Evolutionary conservation across 2,888 invertebrate genomes (phyloP).

Genomic region (Ptychoptera albimana): DNA sequence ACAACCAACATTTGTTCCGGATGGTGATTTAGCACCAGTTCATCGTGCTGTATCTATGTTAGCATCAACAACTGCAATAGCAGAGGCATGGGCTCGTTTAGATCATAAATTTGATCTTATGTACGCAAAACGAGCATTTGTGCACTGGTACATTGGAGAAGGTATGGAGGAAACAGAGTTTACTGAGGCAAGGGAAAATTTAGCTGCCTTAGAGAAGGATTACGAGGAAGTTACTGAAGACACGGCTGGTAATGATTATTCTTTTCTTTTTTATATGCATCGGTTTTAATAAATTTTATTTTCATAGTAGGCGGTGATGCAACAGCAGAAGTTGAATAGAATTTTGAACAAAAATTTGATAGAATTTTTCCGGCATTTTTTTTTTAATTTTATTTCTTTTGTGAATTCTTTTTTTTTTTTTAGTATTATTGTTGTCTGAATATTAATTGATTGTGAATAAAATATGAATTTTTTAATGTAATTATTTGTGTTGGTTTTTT

Average conservation of each 20-base stretch:
- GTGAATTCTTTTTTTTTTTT: too few species aligned
- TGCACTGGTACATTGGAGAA: slow-evolving; percentile 66
- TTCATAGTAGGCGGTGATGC: too few species aligned
- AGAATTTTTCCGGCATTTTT: too few species aligned
- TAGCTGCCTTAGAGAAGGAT: slow-evolving; percentile 22
- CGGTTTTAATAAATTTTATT: too few species aligned
- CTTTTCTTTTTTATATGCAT: background rate
- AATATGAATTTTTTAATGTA: too few species aligned
- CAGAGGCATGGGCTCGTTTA: slow-evolving; percentile 76
- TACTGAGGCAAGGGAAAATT: slow-evolving; percentile 27
- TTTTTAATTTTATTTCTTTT: too few species aligned
- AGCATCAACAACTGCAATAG: slow-evolving; percentile 79
- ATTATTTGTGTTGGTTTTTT: too few species aligned
- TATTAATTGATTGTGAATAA: too few species aligned
- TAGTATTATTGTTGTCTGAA: too few species aligned
- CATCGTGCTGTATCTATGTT: slow-evolving; percentile 74
- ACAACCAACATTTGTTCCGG: slow-evolving; percentile 53
- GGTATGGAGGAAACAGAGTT: slow-evolving; percentile 31
- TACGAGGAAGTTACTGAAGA: slow-evolving; percentile 24
- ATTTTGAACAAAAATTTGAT: too few species aligned
- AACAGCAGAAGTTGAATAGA: too few species aligned
- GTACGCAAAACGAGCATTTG: slow-evolving; percentile 86
- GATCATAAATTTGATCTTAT: slow-evolving; percentile 90
- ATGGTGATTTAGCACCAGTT: slow-evolving; percentile 60
- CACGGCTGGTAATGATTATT: slow-evolving; percentile 1